Evolutionary conservation across 2,797 vertebrate species (phyloP), one percentile per base, ranked within the genome.

Genomic region (Phoxinus dragarum): DNA sequence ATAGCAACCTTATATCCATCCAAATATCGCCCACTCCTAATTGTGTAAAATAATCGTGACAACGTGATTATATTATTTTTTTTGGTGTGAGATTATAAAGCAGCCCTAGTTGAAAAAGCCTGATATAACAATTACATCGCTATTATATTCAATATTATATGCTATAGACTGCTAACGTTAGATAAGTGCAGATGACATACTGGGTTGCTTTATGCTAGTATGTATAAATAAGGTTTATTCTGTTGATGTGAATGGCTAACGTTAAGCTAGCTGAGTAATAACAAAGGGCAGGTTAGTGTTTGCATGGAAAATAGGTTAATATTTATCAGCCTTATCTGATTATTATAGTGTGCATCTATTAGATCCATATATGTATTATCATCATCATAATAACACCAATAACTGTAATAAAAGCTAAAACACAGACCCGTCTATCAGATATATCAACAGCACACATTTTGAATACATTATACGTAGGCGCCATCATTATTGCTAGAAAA

Each of bases 241-340:
- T 44, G 40, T 6, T 82, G 44, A 27, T 40, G 17, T 72, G 38
- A 66, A 83, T 52, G 42, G 59, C 72, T 83, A n/a, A n/a, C n/a
- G n/a, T n/a, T n/a, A 76, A 36, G 34, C 72, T 83, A 76, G 44
- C 42, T 40, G 31, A 66, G 23, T 19, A 14, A 52, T 5, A 73
- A 64, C 27, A 82, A 75, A 74, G 52, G 21, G 40, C 14, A 66
- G 14, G 21, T 82, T 71, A 47, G 11, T 23, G 12, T 74, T 74
- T 74, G 42, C 8, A 73, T 72, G n/a, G n/a, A n/a, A n/a, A n/a
- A 12, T 17, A 49, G n/a, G 19, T 21, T 73, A 23, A 82, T 44
- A 34, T 7, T n/a, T n/a, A 61, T 59, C 17, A 44, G 17, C 7
- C 31, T n/a, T n/a, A n/a, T n/a, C n/a, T n/a, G n/a, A 8, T 4